phyloP scores from a whole-genome alignment of 2,888 invertebrate genomes.

The Cordylochernes scorpioides region DNA sequence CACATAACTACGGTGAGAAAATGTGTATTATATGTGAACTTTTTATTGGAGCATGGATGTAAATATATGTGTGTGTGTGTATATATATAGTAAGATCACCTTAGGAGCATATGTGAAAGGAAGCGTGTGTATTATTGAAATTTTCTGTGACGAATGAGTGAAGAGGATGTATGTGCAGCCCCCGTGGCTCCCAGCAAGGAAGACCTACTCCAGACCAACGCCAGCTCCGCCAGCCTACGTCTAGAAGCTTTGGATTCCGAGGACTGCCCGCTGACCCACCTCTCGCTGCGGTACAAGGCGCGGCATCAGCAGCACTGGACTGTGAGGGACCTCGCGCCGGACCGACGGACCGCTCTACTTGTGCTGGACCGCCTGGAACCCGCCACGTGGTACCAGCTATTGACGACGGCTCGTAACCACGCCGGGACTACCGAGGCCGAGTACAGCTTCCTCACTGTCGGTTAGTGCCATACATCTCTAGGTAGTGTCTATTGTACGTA shows the following conservation, averaged over 20 bases:
- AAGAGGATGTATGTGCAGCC: too few relatives aligned
- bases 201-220: conserved; percentile 66
- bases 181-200: conserved; percentile 72
- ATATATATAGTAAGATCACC: too few relatives aligned
- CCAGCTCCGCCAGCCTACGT: conserved; percentile 72
- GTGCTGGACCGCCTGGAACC: conserved; percentile 18
- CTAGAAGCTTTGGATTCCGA: conserved; percentile 57
- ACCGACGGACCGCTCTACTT: conserved; percentile 8
- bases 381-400: conserved; percentile 22
- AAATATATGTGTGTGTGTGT: too few relatives aligned
- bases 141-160: too few relatives aligned
- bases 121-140: too few relatives aligned
- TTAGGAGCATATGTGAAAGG: too few relatives aligned
- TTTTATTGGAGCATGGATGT: too few relatives aligned
- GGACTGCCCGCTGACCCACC: conserved; percentile 21
- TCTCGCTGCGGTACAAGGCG: conserved; percentile 18
- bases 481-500: too few relatives aligned
- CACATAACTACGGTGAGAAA: too few relatives aligned
- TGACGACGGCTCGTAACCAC: conserved; percentile 22
- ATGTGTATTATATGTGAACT: too few relatives aligned
- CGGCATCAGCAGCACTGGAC: conserved; percentile 41
- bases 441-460: conserved; percentile 19
- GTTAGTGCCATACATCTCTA: too few relatives aligned
- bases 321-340: conserved; percentile 8
- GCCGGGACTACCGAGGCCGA: conserved; percentile 22